Conservation (phyloP, 2,797 vertebrate species). For the Rhinogobio ventralis region DNA sequence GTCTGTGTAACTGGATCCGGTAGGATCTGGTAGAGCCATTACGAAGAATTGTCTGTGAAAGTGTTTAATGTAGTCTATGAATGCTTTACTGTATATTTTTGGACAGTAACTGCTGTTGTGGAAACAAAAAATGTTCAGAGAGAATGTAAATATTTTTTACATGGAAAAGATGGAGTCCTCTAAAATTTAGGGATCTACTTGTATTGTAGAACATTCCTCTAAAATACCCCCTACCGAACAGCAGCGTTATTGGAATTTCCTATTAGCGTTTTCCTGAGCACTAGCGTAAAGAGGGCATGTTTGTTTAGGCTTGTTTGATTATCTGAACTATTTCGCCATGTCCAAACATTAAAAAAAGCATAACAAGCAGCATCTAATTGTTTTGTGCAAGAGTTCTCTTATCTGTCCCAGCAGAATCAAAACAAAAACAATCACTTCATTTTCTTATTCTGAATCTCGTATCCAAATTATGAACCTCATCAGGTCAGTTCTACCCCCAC, state of each 20-base stretch:
- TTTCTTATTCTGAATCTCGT: constrained; percentile 51
- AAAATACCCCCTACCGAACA: constrained; percentile 11
- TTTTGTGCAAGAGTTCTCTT: constrained; percentile 49
- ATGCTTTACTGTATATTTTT: constrained; percentile 36
- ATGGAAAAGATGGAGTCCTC: constrained; percentile 4
- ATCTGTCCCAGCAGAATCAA: constrained; percentile 52
- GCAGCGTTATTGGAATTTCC: constrained; percentile 40
- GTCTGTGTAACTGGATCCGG: constrained; percentile 31
- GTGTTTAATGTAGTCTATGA: constrained; percentile 47
- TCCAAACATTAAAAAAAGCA: constrained; percentile 50
- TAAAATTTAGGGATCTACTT: constrained; percentile 17
- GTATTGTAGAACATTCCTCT: constrained; percentile 2
- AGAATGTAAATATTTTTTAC: constrained; percentile 3
- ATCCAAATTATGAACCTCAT: constrained; percentile 46
- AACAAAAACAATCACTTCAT: constrained; percentile 57
- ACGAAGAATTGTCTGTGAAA: constrained; percentile 40
- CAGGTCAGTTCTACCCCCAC: constrained; percentile 4
- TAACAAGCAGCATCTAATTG: constrained; percentile 56
- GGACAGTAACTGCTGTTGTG: constrained; percentile 33
- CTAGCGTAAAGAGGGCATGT: constrained; percentile 32
- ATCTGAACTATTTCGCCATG: constrained; percentile 37
- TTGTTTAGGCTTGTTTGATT: constrained; percentile 54
- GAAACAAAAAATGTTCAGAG: constrained; percentile 44
- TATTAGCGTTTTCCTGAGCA: constrained; percentile 23
- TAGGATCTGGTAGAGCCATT: constrained; percentile 34